Percentiles rank a stretch among this genome's conserved stretches.
phyloP scores from a whole-genome alignment of 2,888 invertebrate species.

The Molorchus minor region DNA sequence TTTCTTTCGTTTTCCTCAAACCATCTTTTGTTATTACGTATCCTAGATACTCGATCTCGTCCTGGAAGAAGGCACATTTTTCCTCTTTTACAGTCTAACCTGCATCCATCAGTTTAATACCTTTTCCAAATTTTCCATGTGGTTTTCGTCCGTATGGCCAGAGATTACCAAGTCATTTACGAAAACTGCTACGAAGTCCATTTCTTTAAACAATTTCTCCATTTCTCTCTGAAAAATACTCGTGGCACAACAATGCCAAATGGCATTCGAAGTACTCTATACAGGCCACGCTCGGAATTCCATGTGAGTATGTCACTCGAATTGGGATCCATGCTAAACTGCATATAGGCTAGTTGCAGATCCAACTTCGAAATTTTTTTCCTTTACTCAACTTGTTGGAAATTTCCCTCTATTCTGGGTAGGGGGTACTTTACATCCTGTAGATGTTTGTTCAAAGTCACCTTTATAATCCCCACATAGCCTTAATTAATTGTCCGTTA shows the following conservation, averaged over 20 bases:
- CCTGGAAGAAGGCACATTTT: constrained; percentile 54
- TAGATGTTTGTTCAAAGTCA: constrained; percentile 43
- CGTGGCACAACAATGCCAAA: constrained; percentile 57
- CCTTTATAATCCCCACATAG: constrained; percentile 49
- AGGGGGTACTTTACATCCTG: constrained; percentile 38
- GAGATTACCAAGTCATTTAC: constrained; percentile 52
- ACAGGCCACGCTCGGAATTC: constrained; percentile 54
- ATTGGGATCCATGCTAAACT: constrained; percentile 50
- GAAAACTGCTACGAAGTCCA: constrained; percentile 46
- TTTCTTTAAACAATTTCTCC: constrained; percentile 51
- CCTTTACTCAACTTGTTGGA: constrained; percentile 32
- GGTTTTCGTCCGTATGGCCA: constrained; percentile 40
- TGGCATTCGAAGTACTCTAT: constrained; percentile 50
- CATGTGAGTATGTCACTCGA: constrained; percentile 47
- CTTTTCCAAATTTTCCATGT: constrained; percentile 38
- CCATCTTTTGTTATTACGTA: constrained; percentile 36
- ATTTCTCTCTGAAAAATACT: constrained; percentile 53
- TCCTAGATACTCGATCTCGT: constrained; percentile 51
- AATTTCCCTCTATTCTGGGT: constrained; percentile 38
- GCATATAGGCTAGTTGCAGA: constrained; percentile 51
- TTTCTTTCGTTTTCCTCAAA: constrained; percentile 23
- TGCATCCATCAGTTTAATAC: constrained; percentile 45
- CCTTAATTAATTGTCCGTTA: constrained; percentile 37
- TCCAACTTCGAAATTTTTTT: constrained; percentile 42
- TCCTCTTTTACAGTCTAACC: constrained; percentile 46